Percentiles rank a stretch among this genome's conserved stretches.
phyloP scores from a whole-genome alignment of 1,140 invertebrate species.

The Drosophila nasuta region DNA sequence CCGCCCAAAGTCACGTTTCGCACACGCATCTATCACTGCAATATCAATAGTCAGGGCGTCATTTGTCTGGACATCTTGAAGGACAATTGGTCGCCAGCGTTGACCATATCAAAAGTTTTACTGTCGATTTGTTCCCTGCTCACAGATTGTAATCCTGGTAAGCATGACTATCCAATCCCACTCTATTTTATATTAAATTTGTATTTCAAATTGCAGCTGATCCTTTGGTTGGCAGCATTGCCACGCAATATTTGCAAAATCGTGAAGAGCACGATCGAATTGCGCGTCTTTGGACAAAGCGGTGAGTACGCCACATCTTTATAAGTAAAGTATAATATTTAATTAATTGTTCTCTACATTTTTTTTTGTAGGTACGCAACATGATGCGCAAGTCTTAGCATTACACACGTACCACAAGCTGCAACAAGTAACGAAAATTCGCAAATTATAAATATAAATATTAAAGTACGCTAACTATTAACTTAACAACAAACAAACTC shows the following conservation, averaged over 20 bases:
- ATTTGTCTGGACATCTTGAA: conserved; percentile 98
- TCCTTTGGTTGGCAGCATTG: conserved; percentile 98
- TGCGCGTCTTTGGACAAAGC: conserved; percentile 98
- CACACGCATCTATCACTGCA: conserved; percentile 98
- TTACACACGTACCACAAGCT: conserved; percentile 72
- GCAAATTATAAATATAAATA: conserved; percentile 83
- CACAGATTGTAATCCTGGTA: conserved; percentile 98
- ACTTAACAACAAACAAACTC: conserved; percentile 62
- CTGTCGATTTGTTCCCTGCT: conserved; percentile 97
- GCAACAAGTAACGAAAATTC: conserved; percentile 72
- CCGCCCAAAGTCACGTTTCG: conserved; percentile 98
- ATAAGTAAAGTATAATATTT: not conserved
- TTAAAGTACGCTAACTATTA: conserved; percentile 80
- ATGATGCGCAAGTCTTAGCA: conserved; percentile 77
- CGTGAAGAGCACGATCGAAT: conserved; percentile 98
- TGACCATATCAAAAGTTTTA: conserved; percentile 97
- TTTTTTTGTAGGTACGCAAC: conserved; percentile 73
- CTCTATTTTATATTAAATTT: not conserved
- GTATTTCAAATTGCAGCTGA: conserved; percentile 89
- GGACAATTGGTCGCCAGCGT: conserved; percentile 97
- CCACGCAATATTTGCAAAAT: conserved; percentile 98
- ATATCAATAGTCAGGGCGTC: conserved; percentile 98
- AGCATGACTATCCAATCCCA: not conserved
- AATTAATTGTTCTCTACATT: not conserved
- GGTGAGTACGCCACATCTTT: conserved; percentile 89